A percentile compares a stretch with the other conserved stretches of the same genome.
Conservation (phyloP, 2,797 vertebrate species). For the Parotocinclus haroldoi region DNA sequence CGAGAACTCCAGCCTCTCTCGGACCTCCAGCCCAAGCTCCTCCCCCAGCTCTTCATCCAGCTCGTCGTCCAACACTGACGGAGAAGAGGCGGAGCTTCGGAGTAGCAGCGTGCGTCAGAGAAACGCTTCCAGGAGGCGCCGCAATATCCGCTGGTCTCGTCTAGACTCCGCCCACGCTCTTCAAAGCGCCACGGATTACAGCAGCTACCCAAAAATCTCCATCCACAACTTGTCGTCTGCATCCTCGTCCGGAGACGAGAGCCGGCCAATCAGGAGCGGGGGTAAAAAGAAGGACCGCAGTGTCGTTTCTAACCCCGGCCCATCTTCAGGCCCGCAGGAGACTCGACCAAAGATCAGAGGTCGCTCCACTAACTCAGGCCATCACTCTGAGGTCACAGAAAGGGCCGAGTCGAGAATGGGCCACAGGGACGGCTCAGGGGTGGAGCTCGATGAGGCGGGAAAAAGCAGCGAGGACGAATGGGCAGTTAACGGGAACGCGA, state of each 20-base stretch:
- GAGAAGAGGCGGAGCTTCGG: slow-evolving; percentile 81
- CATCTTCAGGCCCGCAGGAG: slow-evolving; percentile 54
- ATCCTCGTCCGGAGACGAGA: slow-evolving; percentile 69
- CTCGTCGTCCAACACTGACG: slow-evolving; percentile 83
- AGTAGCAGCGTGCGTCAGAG: slow-evolving; percentile 76
- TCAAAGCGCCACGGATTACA: slow-evolving; percentile 83
- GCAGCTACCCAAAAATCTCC: slow-evolving; percentile 88
- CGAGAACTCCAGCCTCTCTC: slow-evolving; percentile 85
- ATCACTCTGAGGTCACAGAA: slow-evolving; percentile 21
- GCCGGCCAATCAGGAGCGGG: slow-evolving; percentile 23
- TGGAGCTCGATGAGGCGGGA: slow-evolving; percentile 29
- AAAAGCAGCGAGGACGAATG: slow-evolving; percentile 53
- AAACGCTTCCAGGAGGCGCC: slow-evolving; percentile 82
- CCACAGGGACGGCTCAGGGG: slow-evolving; percentile 27
- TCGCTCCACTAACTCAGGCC: slow-evolving; percentile 20
- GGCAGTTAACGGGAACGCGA: slow-evolving; percentile 77
- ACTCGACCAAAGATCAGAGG: slow-evolving; percentile 34
- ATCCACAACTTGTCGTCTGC: slow-evolving; percentile 83
- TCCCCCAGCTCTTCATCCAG: slow-evolving; percentile 79
- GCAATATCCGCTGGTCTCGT: slow-evolving; percentile 69
- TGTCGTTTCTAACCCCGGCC: slow-evolving; percentile 58
- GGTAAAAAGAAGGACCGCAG: slow-evolving; percentile 52
- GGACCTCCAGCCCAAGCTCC: slow-evolving; percentile 78
- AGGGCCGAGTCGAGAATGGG: slow-evolving; percentile 52
- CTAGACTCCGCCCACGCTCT: slow-evolving; percentile 68